A percentile compares a stretch with the other conserved stretches of the same genome.
These are phyloP conservation scores for Andricus curvator DNA, from an alignment of 2,888 invertebrate genomes.

Conservation along the genomic window DNA sequence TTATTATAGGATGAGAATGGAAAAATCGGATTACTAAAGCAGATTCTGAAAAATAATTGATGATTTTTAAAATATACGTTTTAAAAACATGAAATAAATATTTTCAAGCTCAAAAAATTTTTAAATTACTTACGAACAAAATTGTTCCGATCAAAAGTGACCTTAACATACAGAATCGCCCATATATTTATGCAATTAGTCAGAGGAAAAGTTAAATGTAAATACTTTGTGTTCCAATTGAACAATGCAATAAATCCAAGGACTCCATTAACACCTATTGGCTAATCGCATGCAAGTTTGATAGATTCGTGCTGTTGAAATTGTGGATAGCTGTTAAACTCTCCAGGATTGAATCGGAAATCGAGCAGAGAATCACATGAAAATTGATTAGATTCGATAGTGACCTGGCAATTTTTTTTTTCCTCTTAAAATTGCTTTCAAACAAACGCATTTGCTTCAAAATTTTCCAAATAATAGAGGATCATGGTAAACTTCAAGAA, in stretches of 20 bases:
- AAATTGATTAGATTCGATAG: slow-evolving; percentile 32
- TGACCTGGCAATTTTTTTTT: neutral
- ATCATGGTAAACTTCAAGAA: no score
- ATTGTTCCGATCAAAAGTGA: no score
- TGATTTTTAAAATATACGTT: no score
- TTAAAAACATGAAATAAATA: no score
- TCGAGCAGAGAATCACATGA: slow-evolving; percentile 20
- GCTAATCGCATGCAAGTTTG: slow-evolving; percentile 18
- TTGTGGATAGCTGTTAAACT: slow-evolving; percentile 31
- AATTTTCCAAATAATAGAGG: neutral
- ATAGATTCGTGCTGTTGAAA: slow-evolving; percentile 35
- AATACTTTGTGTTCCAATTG: neutral
- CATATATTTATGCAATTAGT: neutral
- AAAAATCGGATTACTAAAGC: no score
- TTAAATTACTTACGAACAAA: no score
- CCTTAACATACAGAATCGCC: no score
- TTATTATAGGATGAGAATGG: no score
- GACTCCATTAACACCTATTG: slow-evolving; percentile 20
- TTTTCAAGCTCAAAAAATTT: no score
- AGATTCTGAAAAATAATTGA: no score
- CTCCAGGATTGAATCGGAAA: neutral
- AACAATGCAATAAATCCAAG: slow-evolving; percentile 8
- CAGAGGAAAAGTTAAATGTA: neutral
- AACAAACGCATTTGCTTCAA: neutral
- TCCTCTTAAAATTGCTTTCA: neutral